Percentiles rank a stretch among this genome's conserved stretches.
Evolutionary conservation across 2,888 invertebrate genomes (phyloP).

Genomic region (Auanema sp.): DNA sequence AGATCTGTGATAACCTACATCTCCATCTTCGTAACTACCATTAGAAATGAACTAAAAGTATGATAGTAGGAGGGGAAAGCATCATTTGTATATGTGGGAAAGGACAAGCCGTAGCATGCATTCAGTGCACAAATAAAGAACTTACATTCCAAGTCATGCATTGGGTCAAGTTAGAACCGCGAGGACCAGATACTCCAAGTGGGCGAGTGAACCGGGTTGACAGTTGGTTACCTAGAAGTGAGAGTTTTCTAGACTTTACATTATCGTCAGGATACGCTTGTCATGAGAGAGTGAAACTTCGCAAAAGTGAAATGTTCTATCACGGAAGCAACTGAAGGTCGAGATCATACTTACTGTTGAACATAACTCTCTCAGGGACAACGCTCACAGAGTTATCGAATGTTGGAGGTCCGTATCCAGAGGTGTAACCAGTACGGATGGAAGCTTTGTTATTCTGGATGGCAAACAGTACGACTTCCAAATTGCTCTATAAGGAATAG

Average conservation of each 20-base stretch:
- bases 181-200: slow-evolving; percentile 20
- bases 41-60: slow-evolving; percentile 31
- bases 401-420: slow-evolving; percentile 33
- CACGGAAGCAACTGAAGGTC: no score
- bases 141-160: slow-evolving; percentile 44
- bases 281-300: no score
- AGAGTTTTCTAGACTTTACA: no score
- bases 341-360: slow-evolving; percentile 34
- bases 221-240: slow-evolving; percentile 32
- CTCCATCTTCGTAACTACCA: slow-evolving; percentile 34
- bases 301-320: slow-evolving; percentile 3
- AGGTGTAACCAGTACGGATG: slow-evolving; percentile 31
- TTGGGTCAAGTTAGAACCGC: slow-evolving; percentile 14
- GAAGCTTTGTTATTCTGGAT: slow-evolving; percentile 26
- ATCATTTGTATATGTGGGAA: neutral
- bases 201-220: slow-evolving; percentile 34
- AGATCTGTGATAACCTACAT: slow-evolving; percentile 34
- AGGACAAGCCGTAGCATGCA: neutral
- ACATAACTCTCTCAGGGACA: slow-evolving; percentile 29
- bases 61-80: slow-evolving; percentile 8
- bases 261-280: no score
- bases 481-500: slow-evolving; percentile 25
- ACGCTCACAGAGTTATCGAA: slow-evolving; percentile 28
- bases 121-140: slow-evolving; percentile 7
- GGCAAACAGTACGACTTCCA: slow-evolving; percentile 33